These are phyloP conservation scores for Gobionotothen gibberifrons DNA, from an alignment of 2,797 vertebrate genomes.

Conservation along the genomic window DNA sequence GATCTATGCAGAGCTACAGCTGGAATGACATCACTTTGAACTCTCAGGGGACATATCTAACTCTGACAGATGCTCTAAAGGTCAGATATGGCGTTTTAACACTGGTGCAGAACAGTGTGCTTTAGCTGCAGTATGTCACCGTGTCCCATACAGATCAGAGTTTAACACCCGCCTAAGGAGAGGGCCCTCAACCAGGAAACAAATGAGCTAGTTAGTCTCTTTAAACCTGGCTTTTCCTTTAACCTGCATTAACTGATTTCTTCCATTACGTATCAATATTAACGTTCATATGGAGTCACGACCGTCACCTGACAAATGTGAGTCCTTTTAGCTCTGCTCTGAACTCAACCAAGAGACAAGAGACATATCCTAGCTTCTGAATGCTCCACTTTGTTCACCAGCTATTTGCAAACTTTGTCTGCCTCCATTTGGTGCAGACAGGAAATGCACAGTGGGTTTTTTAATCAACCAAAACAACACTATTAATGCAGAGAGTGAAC, in stretches of 20 bases:
- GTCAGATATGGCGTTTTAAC: background rate
- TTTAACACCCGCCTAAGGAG: background rate
- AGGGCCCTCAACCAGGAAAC: background rate
- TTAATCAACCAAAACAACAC: background rate
- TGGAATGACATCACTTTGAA: background rate
- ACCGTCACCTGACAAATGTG: background rate
- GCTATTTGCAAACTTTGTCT: too few relatives aligned
- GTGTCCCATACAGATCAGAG: background rate
- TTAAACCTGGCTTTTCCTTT: background rate
- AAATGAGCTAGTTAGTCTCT: background rate
- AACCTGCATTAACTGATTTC: background rate
- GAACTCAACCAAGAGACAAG: background rate
- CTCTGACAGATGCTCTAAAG: background rate
- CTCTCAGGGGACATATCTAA: background rate
- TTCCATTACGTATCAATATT: background rate
- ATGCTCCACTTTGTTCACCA: too few relatives aligned
- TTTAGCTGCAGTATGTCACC: background rate
- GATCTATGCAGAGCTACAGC: background rate
- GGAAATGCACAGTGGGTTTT: too few relatives aligned
- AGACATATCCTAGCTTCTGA: too few relatives aligned
- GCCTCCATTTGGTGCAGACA: too few relatives aligned
- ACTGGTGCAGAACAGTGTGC: background rate
- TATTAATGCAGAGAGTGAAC: background rate
- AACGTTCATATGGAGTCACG: background rate
- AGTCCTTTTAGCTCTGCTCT: background rate